Evolutionary conservation across 2,888 invertebrate species (phyloP).

Genomic region (Alloscopus bannaensis): DNA sequence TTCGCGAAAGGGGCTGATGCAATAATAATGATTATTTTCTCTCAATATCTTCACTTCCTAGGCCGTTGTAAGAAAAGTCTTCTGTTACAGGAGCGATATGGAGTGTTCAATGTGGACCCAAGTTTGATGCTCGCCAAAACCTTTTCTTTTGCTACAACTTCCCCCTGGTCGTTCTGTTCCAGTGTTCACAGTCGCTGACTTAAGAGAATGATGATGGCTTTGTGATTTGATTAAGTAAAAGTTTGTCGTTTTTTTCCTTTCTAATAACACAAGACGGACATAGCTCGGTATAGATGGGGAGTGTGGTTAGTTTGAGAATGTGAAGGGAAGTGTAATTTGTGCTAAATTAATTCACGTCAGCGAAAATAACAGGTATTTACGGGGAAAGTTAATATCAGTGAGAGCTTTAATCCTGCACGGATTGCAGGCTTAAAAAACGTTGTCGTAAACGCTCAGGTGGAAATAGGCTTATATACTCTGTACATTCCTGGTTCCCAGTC

Average conservation of each 20-base stretch:
- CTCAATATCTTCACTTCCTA: slow-evolving; percentile 2
- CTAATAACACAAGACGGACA: no score
- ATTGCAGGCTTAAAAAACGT: slow-evolving; percentile 26
- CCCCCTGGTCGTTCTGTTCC: not conserved
- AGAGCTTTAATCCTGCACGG: slow-evolving; percentile 33
- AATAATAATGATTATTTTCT: slow-evolving; percentile 30
- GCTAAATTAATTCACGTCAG: slow-evolving; percentile 61
- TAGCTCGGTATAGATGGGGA: no score
- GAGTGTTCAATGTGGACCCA: not conserved
- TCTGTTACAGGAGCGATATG: slow-evolving; percentile 9
- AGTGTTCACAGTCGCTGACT: not conserved
- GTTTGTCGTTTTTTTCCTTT: slow-evolving; percentile 33
- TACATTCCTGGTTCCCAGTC: no score
- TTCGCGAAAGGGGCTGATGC: no score
- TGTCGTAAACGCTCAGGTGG: not conserved
- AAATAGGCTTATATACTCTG: no score
- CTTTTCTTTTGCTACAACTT: not conserved
- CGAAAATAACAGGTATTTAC: slow-evolving; percentile 60
- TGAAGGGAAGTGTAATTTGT: slow-evolving; percentile 42
- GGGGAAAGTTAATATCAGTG: slow-evolving; percentile 46
- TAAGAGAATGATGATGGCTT: slow-evolving; percentile 4
- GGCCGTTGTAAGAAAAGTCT: slow-evolving; percentile 6
- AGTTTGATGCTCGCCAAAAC: not conserved
- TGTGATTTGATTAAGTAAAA: slow-evolving; percentile 57
- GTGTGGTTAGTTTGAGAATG: slow-evolving; percentile 30